Evolutionary conservation across 2,797 vertebrate genomes (phyloP), one percentile per base, ranked within the genome.

Genomic region (Amphiprion clarkii): DNA sequence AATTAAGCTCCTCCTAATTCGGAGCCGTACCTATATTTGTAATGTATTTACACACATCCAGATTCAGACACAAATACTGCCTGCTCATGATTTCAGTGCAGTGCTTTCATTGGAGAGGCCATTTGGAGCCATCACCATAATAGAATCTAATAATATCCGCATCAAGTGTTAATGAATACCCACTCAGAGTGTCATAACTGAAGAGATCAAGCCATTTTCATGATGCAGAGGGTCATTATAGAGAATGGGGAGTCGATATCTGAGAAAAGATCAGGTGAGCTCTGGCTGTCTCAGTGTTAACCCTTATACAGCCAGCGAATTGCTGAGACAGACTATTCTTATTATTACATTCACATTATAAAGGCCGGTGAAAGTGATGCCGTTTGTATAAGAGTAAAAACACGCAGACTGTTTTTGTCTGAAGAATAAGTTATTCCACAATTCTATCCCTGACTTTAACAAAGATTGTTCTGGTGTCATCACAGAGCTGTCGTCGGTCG

Each of bases 111-210:
- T 55, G 74, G 25, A 77, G 78, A 81, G 63, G 55, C 74, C 76
- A 54, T 84, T 57, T 79, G 33, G 69, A 76, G 72, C 64, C 71
- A 67, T 69, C 69, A 44, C 72, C 64, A 71, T 87, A 89, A 88
- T 93, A 81, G 76, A 89, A 85, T 91, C 87, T 87, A 90, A 89
- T 89, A 87, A 88, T 80, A 84, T 84, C 73, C 81, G 76, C 82
- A 87, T 87, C 78, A 81, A 77, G 78, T 90, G 82, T 85, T 93
- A 94, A 95, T 94, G 89, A 94, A 94, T 89, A 87, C 79, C 73
- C 88, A 85, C 87, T 93, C 84, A 92, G 87, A 64, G 79, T 88
- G 79, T 82, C 83, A 82, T 92, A 93, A 93, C 88, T 79, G 89
- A 90, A 78, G 86, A 75, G 87, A 89, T 92, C 85, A 79, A 74